phyloP scores from a whole-genome alignment of 2,797 vertebrate genomes.

The Emydoidea blandingii region DNA sequence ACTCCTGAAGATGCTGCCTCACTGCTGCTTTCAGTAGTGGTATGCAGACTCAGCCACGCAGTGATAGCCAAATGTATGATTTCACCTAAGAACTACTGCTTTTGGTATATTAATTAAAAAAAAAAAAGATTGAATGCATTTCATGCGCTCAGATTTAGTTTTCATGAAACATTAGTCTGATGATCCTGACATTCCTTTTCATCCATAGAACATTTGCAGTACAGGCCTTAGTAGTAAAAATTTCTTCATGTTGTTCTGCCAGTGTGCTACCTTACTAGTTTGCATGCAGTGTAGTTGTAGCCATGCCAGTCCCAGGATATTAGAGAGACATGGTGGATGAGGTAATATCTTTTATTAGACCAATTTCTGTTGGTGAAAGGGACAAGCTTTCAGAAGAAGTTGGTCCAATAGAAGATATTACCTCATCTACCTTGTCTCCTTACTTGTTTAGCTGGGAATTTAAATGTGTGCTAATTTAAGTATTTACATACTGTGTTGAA shows the following conservation, averaged over 20 bases:
- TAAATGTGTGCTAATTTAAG: neutral
- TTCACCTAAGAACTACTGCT: neutral
- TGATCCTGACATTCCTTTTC: neutral
- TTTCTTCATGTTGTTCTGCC: neutral
- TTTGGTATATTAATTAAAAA: rapidly evolving
- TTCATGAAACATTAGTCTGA: neutral
- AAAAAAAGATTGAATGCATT: neutral
- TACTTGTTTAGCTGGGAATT: neutral
- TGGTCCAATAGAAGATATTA: too few relatives aligned
- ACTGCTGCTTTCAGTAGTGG: rapidly evolving
- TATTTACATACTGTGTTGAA: neutral
- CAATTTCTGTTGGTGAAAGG: neutral
- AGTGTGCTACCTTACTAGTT: neutral
- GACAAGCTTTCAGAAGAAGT: neutral
- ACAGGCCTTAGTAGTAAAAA: neutral
- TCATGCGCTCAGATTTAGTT: neutral
- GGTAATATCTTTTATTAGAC: neutral
- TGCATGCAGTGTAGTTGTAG: neutral
- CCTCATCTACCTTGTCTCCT: neutral
- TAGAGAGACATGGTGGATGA: neutral
- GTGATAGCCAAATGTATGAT: neutral
- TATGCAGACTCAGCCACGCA: neutral
- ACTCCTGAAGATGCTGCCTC: neutral
- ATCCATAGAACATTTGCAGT: neutral
- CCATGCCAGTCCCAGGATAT: neutral